Conservation (phyloP, 2,797 vertebrate species). For the Bufotes viridis region DNA sequence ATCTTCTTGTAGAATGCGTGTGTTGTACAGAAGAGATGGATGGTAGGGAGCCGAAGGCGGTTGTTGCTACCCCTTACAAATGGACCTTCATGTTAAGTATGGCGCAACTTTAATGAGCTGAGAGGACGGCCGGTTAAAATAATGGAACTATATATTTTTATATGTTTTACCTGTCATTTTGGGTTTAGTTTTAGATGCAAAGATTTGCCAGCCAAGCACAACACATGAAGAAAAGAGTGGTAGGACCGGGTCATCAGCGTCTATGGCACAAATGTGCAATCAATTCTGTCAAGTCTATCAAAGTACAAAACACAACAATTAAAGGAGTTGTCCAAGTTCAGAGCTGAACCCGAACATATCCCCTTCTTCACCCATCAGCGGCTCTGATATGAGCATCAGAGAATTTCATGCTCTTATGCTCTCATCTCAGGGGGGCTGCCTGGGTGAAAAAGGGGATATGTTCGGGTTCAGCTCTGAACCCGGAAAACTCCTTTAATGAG, state of each 20-base stretch:
- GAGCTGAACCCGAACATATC: too few species aligned
- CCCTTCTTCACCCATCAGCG: too few species aligned
- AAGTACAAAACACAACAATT: neutral
- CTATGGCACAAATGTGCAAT: neutral
- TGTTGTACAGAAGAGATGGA: conserved; percentile 59
- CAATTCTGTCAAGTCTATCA: neutral
- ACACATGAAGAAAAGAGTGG: neutral
- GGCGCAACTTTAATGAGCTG: neutral
- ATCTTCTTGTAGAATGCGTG: conserved; percentile 74
- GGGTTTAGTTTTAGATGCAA: neutral
- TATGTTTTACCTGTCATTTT: neutral
- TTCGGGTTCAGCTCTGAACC: too few species aligned
- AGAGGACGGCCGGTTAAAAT: neutral
- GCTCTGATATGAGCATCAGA: too few species aligned
- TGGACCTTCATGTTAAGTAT: neutral
- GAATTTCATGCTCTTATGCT: too few species aligned
- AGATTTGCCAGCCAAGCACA: neutral
- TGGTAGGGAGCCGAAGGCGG: neutral
- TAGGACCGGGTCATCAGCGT: neutral
- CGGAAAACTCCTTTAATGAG: too few species aligned
- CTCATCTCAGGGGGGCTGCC: too few species aligned
- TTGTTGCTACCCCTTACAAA: conserved; percentile 14
- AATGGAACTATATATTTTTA: neutral
- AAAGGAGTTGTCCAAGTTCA: too few species aligned
- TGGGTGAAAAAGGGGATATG: too few species aligned